Percentiles rank a stretch among this genome's conserved stretches.
These are phyloP conservation scores for Synodontis membranacea DNA, from an alignment of 2,113 vertebrate species.

Conservation along the genomic window DNA sequence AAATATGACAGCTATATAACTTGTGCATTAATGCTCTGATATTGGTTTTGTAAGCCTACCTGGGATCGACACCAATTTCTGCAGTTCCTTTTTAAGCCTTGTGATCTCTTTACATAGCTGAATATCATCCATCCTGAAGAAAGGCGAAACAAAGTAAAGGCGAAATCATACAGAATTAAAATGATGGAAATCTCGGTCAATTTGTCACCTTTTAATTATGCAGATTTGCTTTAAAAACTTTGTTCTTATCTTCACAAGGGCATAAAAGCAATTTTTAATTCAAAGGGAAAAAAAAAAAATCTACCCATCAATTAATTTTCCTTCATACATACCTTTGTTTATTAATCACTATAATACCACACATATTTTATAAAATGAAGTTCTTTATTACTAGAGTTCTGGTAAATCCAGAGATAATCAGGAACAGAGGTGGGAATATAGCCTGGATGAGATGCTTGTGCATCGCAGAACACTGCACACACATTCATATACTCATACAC, in stretches of 20 bases:
- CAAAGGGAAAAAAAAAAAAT: not conserved
- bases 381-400: not conserved
- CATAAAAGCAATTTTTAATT: not conserved
- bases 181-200: not conserved
- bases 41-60: constrained; percentile 63
- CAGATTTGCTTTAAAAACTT: not conserved
- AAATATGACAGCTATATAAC: not conserved
- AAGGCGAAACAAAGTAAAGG: not conserved
- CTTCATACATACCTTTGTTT: not conserved
- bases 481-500: not conserved
- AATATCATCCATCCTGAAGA: constrained; percentile 87
- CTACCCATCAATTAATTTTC: not conserved
- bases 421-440: not conserved
- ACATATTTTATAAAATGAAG: not conserved
- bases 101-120: constrained; percentile 88
- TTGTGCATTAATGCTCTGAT: not conserved
- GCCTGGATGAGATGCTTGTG: not conserved
- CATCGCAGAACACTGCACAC: not conserved
- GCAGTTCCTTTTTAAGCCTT: constrained; percentile 83
- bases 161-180: not conserved
- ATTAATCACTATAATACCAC: not conserved
- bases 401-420: not conserved
- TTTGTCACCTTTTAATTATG: not conserved
- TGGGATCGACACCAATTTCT: constrained; percentile 77
- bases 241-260: not conserved